Conservation (phyloP, 2,113 vertebrate genomes). For the Bubo blakistoni region DNA sequence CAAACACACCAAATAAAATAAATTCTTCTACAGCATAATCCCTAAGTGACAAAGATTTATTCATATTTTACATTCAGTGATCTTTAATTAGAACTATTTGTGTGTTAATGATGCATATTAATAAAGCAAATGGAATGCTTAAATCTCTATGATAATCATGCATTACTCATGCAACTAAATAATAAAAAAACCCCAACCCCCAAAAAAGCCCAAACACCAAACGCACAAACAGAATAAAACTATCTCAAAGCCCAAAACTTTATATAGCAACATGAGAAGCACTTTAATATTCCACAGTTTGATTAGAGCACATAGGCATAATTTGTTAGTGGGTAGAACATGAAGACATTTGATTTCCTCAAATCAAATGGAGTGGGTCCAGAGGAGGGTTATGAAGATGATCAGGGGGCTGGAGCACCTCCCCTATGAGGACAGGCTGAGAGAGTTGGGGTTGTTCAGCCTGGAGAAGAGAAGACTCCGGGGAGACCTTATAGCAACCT, state of each 20-base stretch:
- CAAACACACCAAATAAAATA: neutral
- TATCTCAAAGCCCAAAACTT: neutral
- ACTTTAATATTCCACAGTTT: neutral
- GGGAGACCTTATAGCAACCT: too few species aligned
- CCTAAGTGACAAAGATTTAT: constrained; percentile 30
- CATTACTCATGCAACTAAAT: neutral
- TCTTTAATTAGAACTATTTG: constrained; percentile 36
- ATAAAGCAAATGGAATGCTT: neutral
- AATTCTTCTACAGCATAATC: neutral
- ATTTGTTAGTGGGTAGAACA: neutral
- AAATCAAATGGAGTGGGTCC: too few species aligned
- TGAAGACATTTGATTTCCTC: neutral
- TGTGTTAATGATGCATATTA: neutral
- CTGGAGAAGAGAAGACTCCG: too few species aligned
- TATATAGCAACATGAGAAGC: neutral
- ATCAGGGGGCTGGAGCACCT: too few species aligned
- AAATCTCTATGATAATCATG: neutral
- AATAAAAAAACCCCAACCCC: neutral
- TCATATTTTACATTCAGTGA: constrained; percentile 14
- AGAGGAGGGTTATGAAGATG: too few species aligned
- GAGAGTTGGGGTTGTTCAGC: too few species aligned
- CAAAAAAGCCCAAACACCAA: neutral
- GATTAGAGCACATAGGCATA: neutral
- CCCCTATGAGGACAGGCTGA: too few species aligned
- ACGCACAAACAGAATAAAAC: neutral